These are phyloP conservation scores for Crocuta crocuta DNA, from an alignment of 2,113 vertebrate species.

Conservation along the genomic window DNA sequence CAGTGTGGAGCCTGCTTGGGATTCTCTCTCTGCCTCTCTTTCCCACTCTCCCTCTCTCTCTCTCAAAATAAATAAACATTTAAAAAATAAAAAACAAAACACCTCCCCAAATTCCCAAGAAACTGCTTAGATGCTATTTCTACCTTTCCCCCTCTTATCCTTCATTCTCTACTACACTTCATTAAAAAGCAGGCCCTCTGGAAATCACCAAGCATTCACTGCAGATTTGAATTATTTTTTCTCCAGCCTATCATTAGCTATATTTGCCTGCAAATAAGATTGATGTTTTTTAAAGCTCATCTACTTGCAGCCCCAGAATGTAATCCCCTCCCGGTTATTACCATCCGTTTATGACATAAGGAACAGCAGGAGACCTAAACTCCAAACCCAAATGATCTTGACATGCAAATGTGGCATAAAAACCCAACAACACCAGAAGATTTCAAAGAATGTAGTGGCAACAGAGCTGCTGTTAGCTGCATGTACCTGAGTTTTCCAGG, in stretches of 20 bases:
- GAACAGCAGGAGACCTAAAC: conserved; percentile 67
- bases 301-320: conserved; percentile 47
- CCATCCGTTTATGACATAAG: conserved; percentile 61
- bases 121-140: background rate
- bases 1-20: too few relatives aligned
- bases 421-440: conserved; percentile 31
- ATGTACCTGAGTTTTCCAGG: background rate
- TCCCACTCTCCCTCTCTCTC: too few relatives aligned
- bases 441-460: conserved; percentile 55
- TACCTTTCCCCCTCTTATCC: background rate
- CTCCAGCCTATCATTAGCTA: conserved; percentile 75
- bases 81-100: background rate
- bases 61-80: too few relatives aligned
- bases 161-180: conserved; percentile 36
- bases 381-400: conserved; percentile 65
- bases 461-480: background rate
- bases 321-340: conserved; percentile 56
- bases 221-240: conserved; percentile 70
- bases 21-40: too few relatives aligned
- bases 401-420: conserved; percentile 72
- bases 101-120: background rate
- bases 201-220: conserved; percentile 51
- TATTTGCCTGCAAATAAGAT: conserved; percentile 73
- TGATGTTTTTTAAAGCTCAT: conserved; percentile 71
- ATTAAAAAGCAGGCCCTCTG: conserved; percentile 49